Conservation (phyloP, 2,797 vertebrate genomes). For the Anomalospiza imberbis region DNA sequence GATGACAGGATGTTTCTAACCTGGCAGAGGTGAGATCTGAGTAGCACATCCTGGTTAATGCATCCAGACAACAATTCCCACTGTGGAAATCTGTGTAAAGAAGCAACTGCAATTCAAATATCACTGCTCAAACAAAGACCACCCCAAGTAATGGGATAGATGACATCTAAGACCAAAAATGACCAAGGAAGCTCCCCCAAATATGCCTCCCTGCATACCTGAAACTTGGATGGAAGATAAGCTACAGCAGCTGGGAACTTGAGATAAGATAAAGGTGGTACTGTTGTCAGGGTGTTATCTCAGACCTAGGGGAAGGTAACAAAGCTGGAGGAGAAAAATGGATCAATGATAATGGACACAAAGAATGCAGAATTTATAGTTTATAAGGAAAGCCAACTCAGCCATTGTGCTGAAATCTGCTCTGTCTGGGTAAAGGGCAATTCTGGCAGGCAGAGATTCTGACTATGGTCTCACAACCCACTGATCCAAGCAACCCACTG, state of each 20-base stretch:
- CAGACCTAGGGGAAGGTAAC: not conserved
- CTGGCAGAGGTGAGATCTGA: not conserved
- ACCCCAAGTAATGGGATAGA: not conserved
- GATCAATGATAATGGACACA: not conserved
- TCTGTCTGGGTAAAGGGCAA: not conserved
- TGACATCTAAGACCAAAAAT: not conserved
- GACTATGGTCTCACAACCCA: not conserved
- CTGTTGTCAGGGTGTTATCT: not conserved
- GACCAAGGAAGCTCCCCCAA: not conserved
- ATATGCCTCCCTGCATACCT: not conserved
- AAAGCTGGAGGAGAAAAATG: not conserved
- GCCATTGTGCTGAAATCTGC: not conserved
- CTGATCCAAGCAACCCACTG: too few species aligned
- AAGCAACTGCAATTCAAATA: not conserved
- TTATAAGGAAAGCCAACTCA: not conserved
- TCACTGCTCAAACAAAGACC: not conserved
- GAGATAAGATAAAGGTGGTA: not conserved
- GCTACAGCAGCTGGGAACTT: not conserved
- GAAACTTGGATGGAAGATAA: not conserved
- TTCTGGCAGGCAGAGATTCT: fast-evolving
- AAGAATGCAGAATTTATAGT: not conserved
- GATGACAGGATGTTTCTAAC: not conserved
- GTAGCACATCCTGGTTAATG: not conserved
- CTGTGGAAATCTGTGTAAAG: not conserved
- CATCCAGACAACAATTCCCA: not conserved